A percentile compares a stretch with the other conserved stretches of the same genome.
Evolutionary conservation across 2,888 invertebrate genomes (phyloP).

Genomic region (Dioctria linearis): DNA sequence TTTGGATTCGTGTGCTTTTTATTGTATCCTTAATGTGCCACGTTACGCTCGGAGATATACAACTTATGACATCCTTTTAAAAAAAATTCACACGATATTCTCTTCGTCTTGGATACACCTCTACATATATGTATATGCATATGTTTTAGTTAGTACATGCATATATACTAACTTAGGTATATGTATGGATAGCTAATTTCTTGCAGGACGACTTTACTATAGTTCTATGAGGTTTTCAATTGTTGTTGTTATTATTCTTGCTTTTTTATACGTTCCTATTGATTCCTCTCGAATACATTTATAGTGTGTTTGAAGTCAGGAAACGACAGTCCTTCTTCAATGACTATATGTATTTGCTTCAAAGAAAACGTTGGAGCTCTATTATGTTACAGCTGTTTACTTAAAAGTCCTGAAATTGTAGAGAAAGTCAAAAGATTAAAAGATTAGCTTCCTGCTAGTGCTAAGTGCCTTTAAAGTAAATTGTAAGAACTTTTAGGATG

Average conservation of each 20-base stretch:
- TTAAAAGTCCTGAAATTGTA: constrained; percentile 37
- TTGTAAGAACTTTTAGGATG: constrained; percentile 9
- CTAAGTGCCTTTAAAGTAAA: constrained; percentile 34
- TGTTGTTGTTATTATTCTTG: not conserved
- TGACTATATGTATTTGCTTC: constrained; percentile 12
- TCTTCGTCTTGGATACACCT: not conserved
- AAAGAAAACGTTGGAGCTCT: constrained; percentile 27
- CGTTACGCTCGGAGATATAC: constrained; percentile 7
- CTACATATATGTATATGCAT: too few species aligned
- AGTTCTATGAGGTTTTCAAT: too few species aligned
- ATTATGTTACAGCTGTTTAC: constrained; percentile 42
- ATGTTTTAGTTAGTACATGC: too few species aligned
- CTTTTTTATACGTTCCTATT: constrained; percentile 17
- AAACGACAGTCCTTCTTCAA: constrained; percentile 13
- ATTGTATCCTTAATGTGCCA: constrained; percentile 24
- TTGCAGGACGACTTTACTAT: not conserved
- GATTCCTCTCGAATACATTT: constrained; percentile 38
- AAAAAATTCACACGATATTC: constrained; percentile 31
- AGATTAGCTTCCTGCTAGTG: constrained; percentile 26
- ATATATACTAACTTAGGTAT: not conserved
- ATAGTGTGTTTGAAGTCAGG: constrained; percentile 30
- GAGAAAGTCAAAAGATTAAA: constrained; percentile 41
- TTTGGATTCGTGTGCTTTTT: not conserved
- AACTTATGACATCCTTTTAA: constrained; percentile 47
- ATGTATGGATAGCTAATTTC: not conserved